These are phyloP conservation scores for Plebejus melissa DNA, from an alignment of 2,888 invertebrate genomes.

Conservation along the genomic window DNA sequence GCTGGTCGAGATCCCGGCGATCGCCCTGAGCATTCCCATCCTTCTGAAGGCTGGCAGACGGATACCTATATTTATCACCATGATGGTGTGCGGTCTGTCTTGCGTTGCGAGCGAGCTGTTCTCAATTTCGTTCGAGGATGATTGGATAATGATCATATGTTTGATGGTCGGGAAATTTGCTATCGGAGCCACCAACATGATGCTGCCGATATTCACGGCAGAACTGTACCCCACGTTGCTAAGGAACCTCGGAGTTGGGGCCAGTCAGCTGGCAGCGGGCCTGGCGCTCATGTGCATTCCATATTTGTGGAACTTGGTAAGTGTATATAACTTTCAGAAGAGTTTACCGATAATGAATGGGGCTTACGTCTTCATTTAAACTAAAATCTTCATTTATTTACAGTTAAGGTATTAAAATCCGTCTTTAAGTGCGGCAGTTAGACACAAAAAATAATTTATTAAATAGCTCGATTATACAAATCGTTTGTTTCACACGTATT, in stretches of 20 bases:
- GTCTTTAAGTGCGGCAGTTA: too few relatives aligned
- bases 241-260: slow-evolving; percentile 84
- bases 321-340: slow-evolving; percentile 40
- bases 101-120: slow-evolving; percentile 82
- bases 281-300: slow-evolving; percentile 87
- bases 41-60: slow-evolving; percentile 86
- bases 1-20: slow-evolving; percentile 87
- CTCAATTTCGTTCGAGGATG: slow-evolving; percentile 72
- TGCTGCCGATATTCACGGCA: slow-evolving; percentile 87
- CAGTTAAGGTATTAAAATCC: too few relatives aligned
- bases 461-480: neutral
- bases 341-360: too few relatives aligned
- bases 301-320: slow-evolving; percentile 87
- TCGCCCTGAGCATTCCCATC: slow-evolving; percentile 86
- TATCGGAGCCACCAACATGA: slow-evolving; percentile 87
- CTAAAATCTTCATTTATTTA: too few relatives aligned
- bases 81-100: slow-evolving; percentile 83
- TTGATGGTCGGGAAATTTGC: slow-evolving; percentile 90
- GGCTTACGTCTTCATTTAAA: too few relatives aligned
- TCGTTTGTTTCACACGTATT: neutral
- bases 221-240: slow-evolving; percentile 86
- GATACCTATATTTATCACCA: slow-evolving; percentile 83
- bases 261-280: slow-evolving; percentile 87
- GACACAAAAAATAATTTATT: too few relatives aligned
- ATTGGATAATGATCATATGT: slow-evolving; percentile 85